Base-by-base conservation (phyloP, 1,140 invertebrate genomes). In the Thaumetopoea pityocampa region DNA sequence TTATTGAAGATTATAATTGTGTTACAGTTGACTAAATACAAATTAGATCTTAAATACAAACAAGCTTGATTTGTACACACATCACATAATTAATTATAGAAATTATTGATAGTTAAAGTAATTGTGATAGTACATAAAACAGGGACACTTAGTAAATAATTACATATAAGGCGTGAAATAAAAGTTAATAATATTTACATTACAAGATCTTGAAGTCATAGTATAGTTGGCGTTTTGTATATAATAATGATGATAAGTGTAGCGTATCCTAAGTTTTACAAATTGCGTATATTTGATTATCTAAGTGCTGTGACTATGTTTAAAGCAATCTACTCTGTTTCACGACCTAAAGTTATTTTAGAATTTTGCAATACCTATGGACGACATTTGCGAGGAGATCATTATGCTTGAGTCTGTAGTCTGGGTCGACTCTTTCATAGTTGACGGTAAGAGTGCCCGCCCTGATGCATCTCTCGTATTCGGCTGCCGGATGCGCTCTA, bases 351-450 rank as follows among this genome's bases (percentile, higher is more conserved):
- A 4, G 2, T 11, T 41, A 37, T 14, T 23, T n/a, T n/a, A 23
- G 7, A 26, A 42, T 38, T 15, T 18, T 30, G 5, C 26, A 27
- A 24, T 84, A 98, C 96, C 96, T 96, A 89, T 99, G 97, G 23
- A 97, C 94, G 62, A 95, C 91, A 82, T 99, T 98, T 40, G 96
- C 94, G 16, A 99, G 90, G 1, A 96, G 89, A 85, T 99, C 97
- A 77, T 97, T 96, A 84, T 97, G 93, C 76, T 96, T 94, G 15
- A 99, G 88, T 67, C 92, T 90, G 85, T 99, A 98, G 78, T 98
- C 94, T 4, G 93, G 89, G 58, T 94, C 92, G 32, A 98, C 95
- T 74, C 92, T 92, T 78, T 98, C 92, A 63, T 96, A 97, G 88
- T 99, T 99, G 35, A 99, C 95, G 7, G 94, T 97, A 45, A 99